Evolutionary conservation across 1,140 invertebrate species (phyloP).

Genomic region (Temnothorax curvispinosus): DNA sequence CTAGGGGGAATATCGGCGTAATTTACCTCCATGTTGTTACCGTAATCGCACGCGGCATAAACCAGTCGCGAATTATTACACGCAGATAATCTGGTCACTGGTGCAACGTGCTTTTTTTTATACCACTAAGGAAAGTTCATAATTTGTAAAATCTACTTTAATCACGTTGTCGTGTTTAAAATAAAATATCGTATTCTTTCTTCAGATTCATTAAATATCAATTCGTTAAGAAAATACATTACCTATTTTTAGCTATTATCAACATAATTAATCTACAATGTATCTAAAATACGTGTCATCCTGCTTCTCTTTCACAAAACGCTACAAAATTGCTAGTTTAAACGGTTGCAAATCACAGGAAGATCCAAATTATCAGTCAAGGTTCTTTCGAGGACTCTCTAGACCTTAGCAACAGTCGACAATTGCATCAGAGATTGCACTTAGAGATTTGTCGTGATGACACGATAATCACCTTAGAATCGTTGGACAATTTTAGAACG

Average conservation of each 20-base stretch:
- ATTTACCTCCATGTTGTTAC: neutral
- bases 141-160: conserved; percentile 5
- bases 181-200: neutral
- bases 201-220: neutral
- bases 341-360: conserved; percentile 32
- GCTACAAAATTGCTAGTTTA: conserved; percentile 13
- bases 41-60: neutral
- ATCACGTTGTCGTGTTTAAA: neutral
- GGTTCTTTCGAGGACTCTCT: conserved; percentile 34
- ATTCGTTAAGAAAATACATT: conserved; percentile 22
- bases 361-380: conserved; percentile 57
- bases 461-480: neutral
- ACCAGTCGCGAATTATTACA: conserved; percentile 12
- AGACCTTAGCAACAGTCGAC: conserved; percentile 34
- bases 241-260: neutral
- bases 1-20: neutral
- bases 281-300: neutral
- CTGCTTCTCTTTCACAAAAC: neutral
- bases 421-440: neutral
- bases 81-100: conserved; percentile 31
- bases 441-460: neutral
- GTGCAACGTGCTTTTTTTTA: conserved; percentile 5
- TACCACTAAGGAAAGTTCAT: neutral
- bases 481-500: neutral
- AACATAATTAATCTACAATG: neutral